Base-by-base conservation (phyloP, 2,888 invertebrate genomes). In the Xanthia icteritia region DNA sequence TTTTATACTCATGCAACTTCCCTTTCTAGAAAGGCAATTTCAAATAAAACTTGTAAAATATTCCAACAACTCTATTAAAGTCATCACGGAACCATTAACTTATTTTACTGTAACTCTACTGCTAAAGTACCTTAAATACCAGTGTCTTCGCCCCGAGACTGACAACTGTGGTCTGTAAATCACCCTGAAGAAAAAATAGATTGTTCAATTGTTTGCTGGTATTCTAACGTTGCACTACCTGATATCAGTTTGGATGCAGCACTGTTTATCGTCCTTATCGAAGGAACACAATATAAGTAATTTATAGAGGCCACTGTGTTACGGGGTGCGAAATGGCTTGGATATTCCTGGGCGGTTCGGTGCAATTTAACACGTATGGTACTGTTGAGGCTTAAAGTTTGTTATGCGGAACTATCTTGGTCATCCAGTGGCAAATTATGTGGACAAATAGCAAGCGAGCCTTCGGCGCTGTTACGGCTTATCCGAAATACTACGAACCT, bases 361-460 rank as follows among this genome's bases (percentile, higher is more conserved):
- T 64, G 69, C 79, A 88, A 85, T 82, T 88, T 86, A 89, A 77
- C 88, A 88, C 89, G 86, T 89, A 87, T 89, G 87, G 87, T 88
- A 88, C 85, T 81, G 84, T 81, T 85, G 84, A 86, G 82, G 86
- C 77, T 90, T 88, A 88, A 90, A 90, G 81, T 89, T 86, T 77
- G 82, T 77, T 82, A 78, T 79, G 81, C 72, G 87, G 86, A 90
- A 89, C 84, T 89, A 90, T 91, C 89, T 89, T 81, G 85, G 86
- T 79, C 85, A 82, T 88, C 89, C 87, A 86, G 86, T 81, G 82
- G 89, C 84, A 88, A 90, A 90, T 91, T 91, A 91, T 90, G 87
- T 90, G 88, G 89, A 87, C 88, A 81, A 79, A 87, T 86, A 89
- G 82, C 88, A 88, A 88, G 86, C 87, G 77, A 88, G 82, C 86